Evolutionary conservation across 2,888 invertebrate genomes (phyloP), one percentile per base, ranked within the genome.

Genomic region (Acanthosepion pharaonis): DNA sequence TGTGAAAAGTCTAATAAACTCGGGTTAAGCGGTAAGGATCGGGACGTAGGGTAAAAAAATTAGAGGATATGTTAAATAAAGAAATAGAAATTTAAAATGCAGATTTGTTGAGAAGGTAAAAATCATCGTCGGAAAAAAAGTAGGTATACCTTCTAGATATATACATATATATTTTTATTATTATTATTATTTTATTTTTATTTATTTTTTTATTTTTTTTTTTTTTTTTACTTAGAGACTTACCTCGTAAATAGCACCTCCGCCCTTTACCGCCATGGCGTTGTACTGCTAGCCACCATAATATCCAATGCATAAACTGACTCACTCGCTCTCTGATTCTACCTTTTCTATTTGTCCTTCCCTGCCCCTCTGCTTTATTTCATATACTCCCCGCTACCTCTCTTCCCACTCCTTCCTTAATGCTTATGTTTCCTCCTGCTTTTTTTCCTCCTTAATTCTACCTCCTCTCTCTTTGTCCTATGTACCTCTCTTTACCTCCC

Each of bases 231-330:
- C 78, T 42, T 42, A 42, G 42, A 42, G 42, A 42, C 42, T 78
- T 78, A 78, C 78, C 78, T 78, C 78, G 78, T 33, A 78, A 15
- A n/a, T 78, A 78, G n/a, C 78, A 78, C 78, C 78, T 78, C 78
- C 78, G 78, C 78, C 78, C n/a, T 78, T 78, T 78, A 78, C 78
- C 78, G 78, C 78, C 78, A 78, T 78, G 78, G n/a, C 78, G 78
- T 78, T 78, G 78, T 78, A 78, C 78, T n/a, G n/a, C n/a, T 78
- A n/a, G 78, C 78, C 78, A 78, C 78, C 78, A 78, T 78, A 78
- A 78, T 33, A 78, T n/a, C 78, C n/a, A n/a, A 78, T 8, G 5
- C n/a, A n/a, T 78, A 78, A 78, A 78, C 78, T 78, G 78, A 78
- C n/a, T 78, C 78, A 78, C 78, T 78, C 78, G 8, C 78, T 78